phyloP scores from a whole-genome alignment of 1,140 invertebrate species.

The Nomia melanderi region DNA sequence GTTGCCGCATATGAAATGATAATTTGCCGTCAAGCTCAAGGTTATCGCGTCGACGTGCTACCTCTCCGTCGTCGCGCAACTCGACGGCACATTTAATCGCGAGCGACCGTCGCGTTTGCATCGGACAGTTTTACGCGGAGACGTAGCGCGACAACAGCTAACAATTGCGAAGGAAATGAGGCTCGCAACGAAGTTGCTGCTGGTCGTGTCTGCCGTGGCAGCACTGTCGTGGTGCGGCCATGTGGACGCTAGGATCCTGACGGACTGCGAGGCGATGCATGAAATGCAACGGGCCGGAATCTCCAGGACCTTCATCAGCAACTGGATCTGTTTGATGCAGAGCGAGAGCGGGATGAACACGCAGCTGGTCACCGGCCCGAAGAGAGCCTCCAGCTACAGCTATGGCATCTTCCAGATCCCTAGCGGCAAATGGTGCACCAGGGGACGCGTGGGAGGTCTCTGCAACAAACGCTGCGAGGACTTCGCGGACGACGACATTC shows the following conservation, averaged over 20 bases:
- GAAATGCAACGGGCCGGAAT: conserved; percentile 65
- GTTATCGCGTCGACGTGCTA: too few species aligned
- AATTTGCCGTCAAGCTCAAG: conserved; percentile 55
- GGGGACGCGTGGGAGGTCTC: conserved; percentile 84
- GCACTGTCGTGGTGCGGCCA: background rate
- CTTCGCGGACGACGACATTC: conserved; percentile 85
- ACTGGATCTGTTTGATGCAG: conserved; percentile 87
- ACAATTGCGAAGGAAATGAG: background rate
- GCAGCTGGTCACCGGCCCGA: conserved; percentile 83
- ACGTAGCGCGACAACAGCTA: background rate
- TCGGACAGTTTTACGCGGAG: background rate
- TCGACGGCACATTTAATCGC: conserved; percentile 15
- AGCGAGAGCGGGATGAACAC: conserved; percentile 86
- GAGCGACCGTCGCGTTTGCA: conserved; percentile 26
- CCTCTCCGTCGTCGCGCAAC: background rate
- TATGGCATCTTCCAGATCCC: conserved; percentile 88
- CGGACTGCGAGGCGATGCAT: conserved; percentile 70
- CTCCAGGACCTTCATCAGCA: conserved; percentile 70
- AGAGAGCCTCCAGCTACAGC: conserved; percentile 84
- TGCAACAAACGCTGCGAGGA: conserved; percentile 88
- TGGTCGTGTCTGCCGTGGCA: conserved; percentile 11
- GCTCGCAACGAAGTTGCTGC: background rate
- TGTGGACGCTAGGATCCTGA: conserved; percentile 61
- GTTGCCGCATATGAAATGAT: conserved; percentile 39
- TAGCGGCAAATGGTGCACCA: conserved; percentile 87